Percentiles rank a stretch among this genome's conserved stretches.
These are phyloP conservation scores for Mesorhabditis sp. DNA, from an alignment of 2,888 invertebrate species.

Conservation along the genomic window DNA sequence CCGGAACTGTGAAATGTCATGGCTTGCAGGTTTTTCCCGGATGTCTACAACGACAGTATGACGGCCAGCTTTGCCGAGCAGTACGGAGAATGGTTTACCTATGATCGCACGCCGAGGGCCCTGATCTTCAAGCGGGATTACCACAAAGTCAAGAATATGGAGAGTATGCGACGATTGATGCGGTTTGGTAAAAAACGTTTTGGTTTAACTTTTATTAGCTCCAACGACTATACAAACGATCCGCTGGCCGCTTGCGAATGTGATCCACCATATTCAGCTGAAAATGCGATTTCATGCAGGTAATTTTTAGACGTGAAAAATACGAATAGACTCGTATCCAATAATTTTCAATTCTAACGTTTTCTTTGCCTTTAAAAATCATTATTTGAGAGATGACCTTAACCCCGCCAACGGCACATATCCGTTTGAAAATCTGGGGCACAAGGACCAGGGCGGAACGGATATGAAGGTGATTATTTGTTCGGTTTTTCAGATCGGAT, in stretches of 20 bases:
- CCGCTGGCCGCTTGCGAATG: constrained; percentile 70
- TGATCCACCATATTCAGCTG: constrained; percentile 71
- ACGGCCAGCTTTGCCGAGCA: constrained; percentile 64
- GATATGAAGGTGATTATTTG: background rate
- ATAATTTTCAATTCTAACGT: no score
- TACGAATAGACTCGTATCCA: no score
- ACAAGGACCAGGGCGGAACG: constrained; percentile 54
- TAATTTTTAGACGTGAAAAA: constrained; percentile 53
- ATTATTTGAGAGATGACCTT: constrained; percentile 67
- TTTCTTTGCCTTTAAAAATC: no score
- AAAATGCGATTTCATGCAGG: constrained; percentile 70
- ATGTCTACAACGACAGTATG: constrained; percentile 69
- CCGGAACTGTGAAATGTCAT: constrained; percentile 62
- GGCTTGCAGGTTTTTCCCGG: constrained; percentile 62
- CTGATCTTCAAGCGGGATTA: constrained; percentile 64
- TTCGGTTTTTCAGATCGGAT: constrained; percentile 64
- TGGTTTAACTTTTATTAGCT: constrained; percentile 62
- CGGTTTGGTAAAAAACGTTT: constrained; percentile 54
- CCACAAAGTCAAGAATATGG: constrained; percentile 64
- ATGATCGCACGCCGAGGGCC: constrained; percentile 57
- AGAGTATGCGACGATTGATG: constrained; percentile 67
- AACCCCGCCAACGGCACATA: constrained; percentile 69
- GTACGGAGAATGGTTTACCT: constrained; percentile 64
- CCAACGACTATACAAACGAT: constrained; percentile 72
- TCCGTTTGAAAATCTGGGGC: constrained; percentile 69